Evolutionary conservation across 2,888 invertebrate species (phyloP).

Genomic region (Dexiosoma caninum): DNA sequence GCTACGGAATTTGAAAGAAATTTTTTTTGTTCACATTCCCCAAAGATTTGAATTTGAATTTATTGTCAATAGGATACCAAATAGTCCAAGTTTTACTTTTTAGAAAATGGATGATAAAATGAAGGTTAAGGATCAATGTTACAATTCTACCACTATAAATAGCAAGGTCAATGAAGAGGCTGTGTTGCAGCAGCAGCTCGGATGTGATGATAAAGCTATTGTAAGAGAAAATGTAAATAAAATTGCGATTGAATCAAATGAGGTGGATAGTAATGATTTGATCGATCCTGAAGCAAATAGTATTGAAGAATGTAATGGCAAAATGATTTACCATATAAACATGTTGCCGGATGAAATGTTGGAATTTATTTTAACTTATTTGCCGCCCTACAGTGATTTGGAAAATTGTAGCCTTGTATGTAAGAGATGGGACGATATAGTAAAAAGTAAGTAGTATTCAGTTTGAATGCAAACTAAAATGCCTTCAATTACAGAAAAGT

Average conservation of each 20-base stretch:
- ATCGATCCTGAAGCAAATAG: neutral
- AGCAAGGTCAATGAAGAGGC: slow-evolving; percentile 54
- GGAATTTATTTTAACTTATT: slow-evolving; percentile 91
- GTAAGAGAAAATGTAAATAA: neutral
- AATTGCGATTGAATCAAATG: neutral
- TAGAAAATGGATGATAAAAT: slow-evolving; percentile 42
- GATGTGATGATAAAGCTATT: neutral
- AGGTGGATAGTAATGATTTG: neutral
- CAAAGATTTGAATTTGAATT: neutral
- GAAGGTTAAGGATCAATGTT: slow-evolving; percentile 60
- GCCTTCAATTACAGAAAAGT: too few relatives aligned
- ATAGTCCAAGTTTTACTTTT: slow-evolving; percentile 20
- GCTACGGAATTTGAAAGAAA: neutral
- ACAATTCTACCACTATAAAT: slow-evolving; percentile 20
- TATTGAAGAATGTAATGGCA: neutral
- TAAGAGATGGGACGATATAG: slow-evolving; percentile 90
- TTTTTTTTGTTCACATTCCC: slow-evolving; percentile 15
- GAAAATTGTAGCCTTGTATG: slow-evolving; percentile 91
- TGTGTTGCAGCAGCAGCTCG: slow-evolving; percentile 25
- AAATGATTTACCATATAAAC: slow-evolving; percentile 45
- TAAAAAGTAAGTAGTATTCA: slow-evolving; percentile 91
- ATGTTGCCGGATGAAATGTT: slow-evolving; percentile 93
- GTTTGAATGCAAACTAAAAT: too few relatives aligned
- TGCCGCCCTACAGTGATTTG: slow-evolving; percentile 94
- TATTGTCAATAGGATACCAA: slow-evolving; percentile 15